Percentiles rank a stretch among this genome's conserved stretches.
Conservation (phyloP, 2,888 invertebrate species). For the Blastobasis lacticolella region DNA sequence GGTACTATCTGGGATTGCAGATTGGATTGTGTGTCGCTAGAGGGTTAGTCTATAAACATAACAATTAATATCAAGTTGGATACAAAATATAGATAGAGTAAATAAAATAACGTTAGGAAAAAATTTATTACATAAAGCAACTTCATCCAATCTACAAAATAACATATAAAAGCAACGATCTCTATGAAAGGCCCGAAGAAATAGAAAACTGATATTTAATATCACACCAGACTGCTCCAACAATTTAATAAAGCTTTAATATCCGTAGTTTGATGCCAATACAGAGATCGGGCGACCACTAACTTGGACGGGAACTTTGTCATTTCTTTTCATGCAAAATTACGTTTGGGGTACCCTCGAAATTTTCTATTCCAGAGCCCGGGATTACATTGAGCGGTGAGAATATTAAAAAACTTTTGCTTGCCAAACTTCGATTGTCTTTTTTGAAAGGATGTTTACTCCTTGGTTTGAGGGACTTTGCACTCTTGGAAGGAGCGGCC, state of each 20-base stretch:
- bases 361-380: slow-evolving; percentile 55
- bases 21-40: too few species aligned
- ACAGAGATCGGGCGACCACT: slow-evolving; percentile 45
- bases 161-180: too few species aligned
- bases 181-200: too few species aligned
- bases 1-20: too few species aligned
- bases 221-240: not conserved
- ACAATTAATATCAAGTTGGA: too few species aligned
- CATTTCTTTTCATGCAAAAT: slow-evolving; percentile 68
- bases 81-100: too few species aligned
- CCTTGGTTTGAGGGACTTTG: slow-evolving; percentile 4
- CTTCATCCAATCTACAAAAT: too few species aligned
- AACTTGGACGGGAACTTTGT: slow-evolving; percentile 51
- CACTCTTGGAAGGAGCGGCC: too few species aligned
- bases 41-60: too few species aligned
- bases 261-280: slow-evolving; percentile 10
- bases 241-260: slow-evolving; percentile 4
- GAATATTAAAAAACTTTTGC: slow-evolving; percentile 71
- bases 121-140: too few species aligned
- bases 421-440: slow-evolving; percentile 65
- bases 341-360: slow-evolving; percentile 53
- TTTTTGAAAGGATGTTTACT: slow-evolving; percentile 61
- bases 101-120: too few species aligned
- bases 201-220: too few species aligned
- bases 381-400: slow-evolving; percentile 61